phyloP scores from a whole-genome alignment of 2,113 vertebrate species.

The Poeciliopsis prolifica region DNA sequence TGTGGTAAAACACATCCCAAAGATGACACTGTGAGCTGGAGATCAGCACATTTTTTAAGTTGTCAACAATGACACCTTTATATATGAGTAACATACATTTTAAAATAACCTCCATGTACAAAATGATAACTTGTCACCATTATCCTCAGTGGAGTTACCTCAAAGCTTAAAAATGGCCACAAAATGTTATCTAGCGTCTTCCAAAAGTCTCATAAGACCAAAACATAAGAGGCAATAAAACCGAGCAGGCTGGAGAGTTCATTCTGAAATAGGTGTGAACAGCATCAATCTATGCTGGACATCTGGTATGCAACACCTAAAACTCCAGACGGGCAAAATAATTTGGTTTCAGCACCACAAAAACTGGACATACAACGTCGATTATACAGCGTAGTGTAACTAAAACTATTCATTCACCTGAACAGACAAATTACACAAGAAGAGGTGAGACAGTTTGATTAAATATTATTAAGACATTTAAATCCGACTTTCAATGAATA shows the following conservation, averaged over 20 bases:
- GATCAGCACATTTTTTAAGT: conserved; percentile 33
- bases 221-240: conserved; percentile 10
- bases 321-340: background rate
- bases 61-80: conserved; percentile 31
- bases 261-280: conserved; percentile 25
- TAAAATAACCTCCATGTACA: conserved; percentile 22
- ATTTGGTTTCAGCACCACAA: background rate
- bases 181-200: no score
- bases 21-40: conserved; percentile 23
- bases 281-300: conserved; percentile 15
- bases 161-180: background rate
- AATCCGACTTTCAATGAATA: background rate
- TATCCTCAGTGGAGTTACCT: conserved; percentile 13
- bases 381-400: background rate
- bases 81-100: conserved; percentile 22
- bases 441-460: background rate
- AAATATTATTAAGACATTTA: background rate
- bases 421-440: no score
- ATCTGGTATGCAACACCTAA: background rate
- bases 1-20: background rate
- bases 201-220: background rate
- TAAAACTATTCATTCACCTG: no score
- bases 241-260: conserved; percentile 14
- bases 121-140: conserved; percentile 42
- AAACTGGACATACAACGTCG: background rate